Percentiles rank a stretch among this genome's conserved stretches.
Evolutionary conservation across 2,113 vertebrate genomes (phyloP).

Genomic region (Hippocampus zosterae): DNA sequence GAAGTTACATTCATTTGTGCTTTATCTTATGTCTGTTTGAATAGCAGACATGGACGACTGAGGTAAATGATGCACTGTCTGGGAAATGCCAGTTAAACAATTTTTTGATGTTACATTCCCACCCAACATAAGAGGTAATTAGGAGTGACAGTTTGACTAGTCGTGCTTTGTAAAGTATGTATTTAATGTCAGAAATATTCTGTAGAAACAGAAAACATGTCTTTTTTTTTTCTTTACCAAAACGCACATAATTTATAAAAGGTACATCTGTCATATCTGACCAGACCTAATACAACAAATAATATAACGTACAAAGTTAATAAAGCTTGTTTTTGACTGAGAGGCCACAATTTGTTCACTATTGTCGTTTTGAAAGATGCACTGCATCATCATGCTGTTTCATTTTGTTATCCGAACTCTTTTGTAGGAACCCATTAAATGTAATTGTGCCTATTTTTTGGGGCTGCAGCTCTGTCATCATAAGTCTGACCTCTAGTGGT

Average conservation of each 20-base stretch:
- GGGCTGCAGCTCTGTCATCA: background rate
- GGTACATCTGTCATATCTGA: background rate
- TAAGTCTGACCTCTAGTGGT: conserved; percentile 11
- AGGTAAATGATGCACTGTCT: conserved; percentile 6
- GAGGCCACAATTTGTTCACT: background rate
- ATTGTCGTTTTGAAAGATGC: background rate
- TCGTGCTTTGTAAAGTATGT: background rate
- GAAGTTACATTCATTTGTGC: conserved; percentile 39
- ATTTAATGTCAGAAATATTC: background rate
- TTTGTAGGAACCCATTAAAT: background rate
- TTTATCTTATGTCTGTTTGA: background rate
- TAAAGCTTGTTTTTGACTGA: background rate
- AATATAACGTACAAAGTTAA: background rate
- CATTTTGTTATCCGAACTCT: background rate
- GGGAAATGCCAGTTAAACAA: background rate
- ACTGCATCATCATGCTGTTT: background rate
- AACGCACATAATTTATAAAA: background rate
- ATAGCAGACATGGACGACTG: background rate
- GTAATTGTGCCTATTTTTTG: background rate
- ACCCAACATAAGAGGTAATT: background rate
- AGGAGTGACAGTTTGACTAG: background rate
- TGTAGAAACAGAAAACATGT: background rate
- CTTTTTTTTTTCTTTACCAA: background rate
- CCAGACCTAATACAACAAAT: background rate
- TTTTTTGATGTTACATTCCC: background rate